Evolutionary conservation across 2,113 vertebrate species (phyloP).

Genomic region (Tylochromis polylepis): DNA sequence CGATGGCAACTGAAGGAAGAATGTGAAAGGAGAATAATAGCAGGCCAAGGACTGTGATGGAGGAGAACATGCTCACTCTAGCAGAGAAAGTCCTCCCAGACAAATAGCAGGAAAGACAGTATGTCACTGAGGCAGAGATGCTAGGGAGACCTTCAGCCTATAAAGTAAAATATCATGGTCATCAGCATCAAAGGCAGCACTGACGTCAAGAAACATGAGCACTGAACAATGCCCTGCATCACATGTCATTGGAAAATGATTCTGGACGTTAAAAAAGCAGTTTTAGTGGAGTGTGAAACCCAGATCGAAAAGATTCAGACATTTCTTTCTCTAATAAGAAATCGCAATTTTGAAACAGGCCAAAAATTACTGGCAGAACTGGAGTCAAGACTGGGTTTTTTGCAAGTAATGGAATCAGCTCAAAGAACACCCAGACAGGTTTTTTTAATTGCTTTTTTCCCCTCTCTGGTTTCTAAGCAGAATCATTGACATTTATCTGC

Average conservation of each 20-base stretch:
- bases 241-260: not conserved
- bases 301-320: not conserved
- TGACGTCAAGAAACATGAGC: not conserved
- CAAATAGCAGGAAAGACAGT: not conserved
- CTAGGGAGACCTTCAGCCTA: not conserved
- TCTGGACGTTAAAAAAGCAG: not conserved
- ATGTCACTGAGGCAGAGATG: not conserved
- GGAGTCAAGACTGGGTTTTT: not conserved
- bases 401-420: not conserved
- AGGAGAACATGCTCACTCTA: not conserved
- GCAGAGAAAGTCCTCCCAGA: not conserved
- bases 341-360: rapidly evolving
- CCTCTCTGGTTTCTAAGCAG: not conserved
- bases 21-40: not conserved
- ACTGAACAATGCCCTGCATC: not conserved
- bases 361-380: not conserved
- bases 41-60: not conserved
- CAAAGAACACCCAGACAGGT: not conserved
- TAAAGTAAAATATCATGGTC: not conserved
- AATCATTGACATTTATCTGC: not conserved
- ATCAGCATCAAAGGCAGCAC: not conserved
- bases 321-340: not conserved
- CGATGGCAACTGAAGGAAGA: not conserved
- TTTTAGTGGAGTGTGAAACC: not conserved
- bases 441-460: rapidly evolving